Evolutionary conservation across 2,113 vertebrate species (phyloP).

Genomic region (Halichoerus grypus): DNA sequence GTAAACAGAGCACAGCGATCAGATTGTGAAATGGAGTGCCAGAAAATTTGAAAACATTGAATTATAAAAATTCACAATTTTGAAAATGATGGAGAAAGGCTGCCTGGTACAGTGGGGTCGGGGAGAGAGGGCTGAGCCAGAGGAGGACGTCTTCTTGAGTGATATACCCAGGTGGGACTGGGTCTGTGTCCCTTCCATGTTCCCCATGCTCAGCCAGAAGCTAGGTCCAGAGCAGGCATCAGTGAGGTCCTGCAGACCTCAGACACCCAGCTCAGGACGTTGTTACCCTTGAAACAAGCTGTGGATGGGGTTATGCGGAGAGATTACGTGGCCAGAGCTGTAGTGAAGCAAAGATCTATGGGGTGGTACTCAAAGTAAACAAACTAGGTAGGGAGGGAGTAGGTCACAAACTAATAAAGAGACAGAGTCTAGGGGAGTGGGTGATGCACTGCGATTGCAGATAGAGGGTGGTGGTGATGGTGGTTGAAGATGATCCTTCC

Average conservation of each 20-base stretch:
- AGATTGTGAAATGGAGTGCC: background rate
- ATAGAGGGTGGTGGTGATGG: background rate
- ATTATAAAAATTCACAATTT: constrained; percentile 47
- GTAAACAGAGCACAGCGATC: constrained; percentile 33
- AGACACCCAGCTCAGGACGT: background rate
- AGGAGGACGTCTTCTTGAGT: background rate
- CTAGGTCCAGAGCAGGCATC: background rate
- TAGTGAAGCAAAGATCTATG: background rate
- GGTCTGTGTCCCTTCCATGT: background rate
- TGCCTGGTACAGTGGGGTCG: background rate
- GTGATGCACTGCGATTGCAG: background rate
- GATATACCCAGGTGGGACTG: background rate
- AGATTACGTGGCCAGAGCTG: background rate
- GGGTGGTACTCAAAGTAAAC: background rate
- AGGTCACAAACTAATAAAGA: background rate
- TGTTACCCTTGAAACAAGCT: background rate
- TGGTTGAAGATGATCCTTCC: background rate
- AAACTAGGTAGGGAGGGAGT: background rate
- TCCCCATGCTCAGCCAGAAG: background rate
- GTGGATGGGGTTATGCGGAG: too few relatives aligned
- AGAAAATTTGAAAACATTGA: background rate
- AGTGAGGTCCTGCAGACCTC: background rate
- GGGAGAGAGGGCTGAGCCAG: background rate
- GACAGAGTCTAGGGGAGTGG: background rate
- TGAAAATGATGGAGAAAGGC: background rate